These are phyloP conservation scores for Liolophura sinensis DNA, from an alignment of 1,140 invertebrate genomes.

Conservation along the genomic window DNA sequence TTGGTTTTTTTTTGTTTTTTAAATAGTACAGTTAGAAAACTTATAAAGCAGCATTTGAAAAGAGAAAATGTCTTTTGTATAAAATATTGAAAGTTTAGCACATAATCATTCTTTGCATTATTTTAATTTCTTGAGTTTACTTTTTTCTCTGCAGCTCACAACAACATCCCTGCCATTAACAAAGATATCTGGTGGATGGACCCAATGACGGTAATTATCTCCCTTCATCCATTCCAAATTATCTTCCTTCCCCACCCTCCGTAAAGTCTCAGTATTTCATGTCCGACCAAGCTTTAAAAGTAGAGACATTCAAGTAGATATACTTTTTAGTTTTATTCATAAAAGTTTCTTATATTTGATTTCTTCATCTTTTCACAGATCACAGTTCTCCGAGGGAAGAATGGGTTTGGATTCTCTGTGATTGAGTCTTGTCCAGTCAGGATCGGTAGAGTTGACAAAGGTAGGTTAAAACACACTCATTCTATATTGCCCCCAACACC, in stretches of 20 bases:
- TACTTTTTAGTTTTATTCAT: too few relatives aligned
- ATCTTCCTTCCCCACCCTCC: background rate
- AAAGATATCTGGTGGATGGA: slow-evolving; percentile 48
- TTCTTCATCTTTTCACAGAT: slow-evolving; percentile 16
- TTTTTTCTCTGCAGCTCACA: slow-evolving; percentile 31
- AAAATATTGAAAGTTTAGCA: slow-evolving; percentile 2
- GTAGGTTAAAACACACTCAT: slow-evolving; percentile 59
- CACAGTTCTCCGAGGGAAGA: slow-evolving; percentile 40
- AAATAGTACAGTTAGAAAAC: background rate
- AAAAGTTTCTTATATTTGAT: background rate
- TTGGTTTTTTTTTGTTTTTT: slow-evolving; percentile 4
- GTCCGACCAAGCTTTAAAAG: too few relatives aligned
- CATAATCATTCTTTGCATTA: background rate
- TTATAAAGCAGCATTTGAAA: background rate
- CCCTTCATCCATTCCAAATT: background rate
- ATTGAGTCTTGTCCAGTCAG: slow-evolving; percentile 87
- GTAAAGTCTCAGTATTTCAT: too few relatives aligned
- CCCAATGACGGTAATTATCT: slow-evolving; percentile 34
- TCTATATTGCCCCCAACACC: too few relatives aligned
- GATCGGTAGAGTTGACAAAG: slow-evolving; percentile 81
- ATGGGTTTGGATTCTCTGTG: slow-evolving; percentile 83
- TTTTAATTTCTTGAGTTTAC: slow-evolving; percentile 1
- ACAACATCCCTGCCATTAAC: slow-evolving; percentile 43
- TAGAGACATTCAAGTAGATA: too few relatives aligned
- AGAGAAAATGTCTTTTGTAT: background rate